Base-by-base conservation (phyloP, 35 echinoderm and acorn worm species). In the Holothuria glaberrima region DNA sequence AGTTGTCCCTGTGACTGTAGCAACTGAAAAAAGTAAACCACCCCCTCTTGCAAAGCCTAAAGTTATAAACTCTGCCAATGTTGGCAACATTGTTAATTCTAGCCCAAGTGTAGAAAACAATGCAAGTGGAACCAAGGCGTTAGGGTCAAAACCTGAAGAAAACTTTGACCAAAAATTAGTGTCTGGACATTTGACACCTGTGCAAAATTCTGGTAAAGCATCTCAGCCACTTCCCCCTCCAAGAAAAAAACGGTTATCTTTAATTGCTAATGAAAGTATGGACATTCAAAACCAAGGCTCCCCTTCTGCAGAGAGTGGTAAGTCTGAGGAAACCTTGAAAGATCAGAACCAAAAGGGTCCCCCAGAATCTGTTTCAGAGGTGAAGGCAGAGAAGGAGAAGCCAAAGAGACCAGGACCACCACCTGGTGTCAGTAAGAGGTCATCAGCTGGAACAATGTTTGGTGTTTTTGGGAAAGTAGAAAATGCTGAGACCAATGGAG, bases 151-250 rank as follows among this genome's bases (percentile, higher is more conserved):
- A 45, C 14, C 34, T 76, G 72, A 44, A 20, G 34, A 17, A 20
- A 76, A 76, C 35, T 10, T 45, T 30, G 28, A 71, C 27, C 34
- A 76, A n/a, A 76, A 20, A 44, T 19, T 76, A 41, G 46, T 14
- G n/a, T 2, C 45, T 13, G 33, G 71, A 20, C 17, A 41, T 30
- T 33, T 38, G 17, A 24, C 20, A 76, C 36, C 36, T 16, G 36
- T 44, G 36, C 12, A 33, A n/a, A 2, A 4, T 76, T 76, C 34
- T 38, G 46, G 46, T 36, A 76, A 34, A 21, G 34, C 12, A 41
- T 76, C 72, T 22, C 72, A 76, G 19, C 72, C 72, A 18, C 72
- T 76, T 45, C 72, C 72, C 20, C 72, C 72, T 76, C 72, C 72
- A 0, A 76, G 72, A 76, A 76, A 45, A 33, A 76, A 76, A 41